phyloP scores from a whole-genome alignment of 2,888 invertebrate species.

The Aleiodes alternator region DNA sequence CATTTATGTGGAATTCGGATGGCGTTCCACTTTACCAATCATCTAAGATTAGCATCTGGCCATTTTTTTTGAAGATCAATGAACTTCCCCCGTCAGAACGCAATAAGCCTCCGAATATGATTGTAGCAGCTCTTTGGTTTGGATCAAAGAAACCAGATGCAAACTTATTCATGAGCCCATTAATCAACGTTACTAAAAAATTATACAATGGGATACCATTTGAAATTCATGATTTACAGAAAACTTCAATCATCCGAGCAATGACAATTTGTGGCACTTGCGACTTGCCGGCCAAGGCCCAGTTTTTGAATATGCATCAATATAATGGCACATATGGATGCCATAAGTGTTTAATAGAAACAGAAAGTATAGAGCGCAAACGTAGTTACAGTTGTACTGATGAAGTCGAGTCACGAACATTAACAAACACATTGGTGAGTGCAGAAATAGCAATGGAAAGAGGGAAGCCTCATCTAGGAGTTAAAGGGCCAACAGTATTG shows the following conservation, averaged over 20 bases:
- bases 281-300: slow-evolving; percentile 42
- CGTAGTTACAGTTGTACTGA: background rate
- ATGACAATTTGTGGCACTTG: slow-evolving; percentile 37
- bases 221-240: background rate
- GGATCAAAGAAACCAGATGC: slow-evolving; percentile 50
- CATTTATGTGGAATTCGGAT: slow-evolving; percentile 58
- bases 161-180: slow-evolving; percentile 32
- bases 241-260: background rate
- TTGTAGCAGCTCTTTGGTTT: slow-evolving; percentile 54
- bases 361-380: background rate
- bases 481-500: slow-evolving; percentile 49
- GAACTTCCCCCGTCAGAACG: slow-evolving; percentile 49
- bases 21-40: slow-evolving; percentile 56
- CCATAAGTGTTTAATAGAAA: slow-evolving; percentile 34
- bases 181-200: background rate
- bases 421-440: slow-evolving; percentile 7
- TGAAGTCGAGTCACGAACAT: slow-evolving; percentile 1
- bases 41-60: slow-evolving; percentile 53
- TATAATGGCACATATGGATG: slow-evolving; percentile 36
- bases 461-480: slow-evolving; percentile 23
- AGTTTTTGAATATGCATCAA: slow-evolving; percentile 42
- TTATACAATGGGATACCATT: slow-evolving; percentile 8
- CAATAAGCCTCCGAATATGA: slow-evolving; percentile 49
- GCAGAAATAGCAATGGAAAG: no score
- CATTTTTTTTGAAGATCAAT: slow-evolving; percentile 54